Evolutionary conservation across 2,113 vertebrate genomes (phyloP), one percentile per base, ranked within the genome.

Genomic region (Abramis brama): DNA sequence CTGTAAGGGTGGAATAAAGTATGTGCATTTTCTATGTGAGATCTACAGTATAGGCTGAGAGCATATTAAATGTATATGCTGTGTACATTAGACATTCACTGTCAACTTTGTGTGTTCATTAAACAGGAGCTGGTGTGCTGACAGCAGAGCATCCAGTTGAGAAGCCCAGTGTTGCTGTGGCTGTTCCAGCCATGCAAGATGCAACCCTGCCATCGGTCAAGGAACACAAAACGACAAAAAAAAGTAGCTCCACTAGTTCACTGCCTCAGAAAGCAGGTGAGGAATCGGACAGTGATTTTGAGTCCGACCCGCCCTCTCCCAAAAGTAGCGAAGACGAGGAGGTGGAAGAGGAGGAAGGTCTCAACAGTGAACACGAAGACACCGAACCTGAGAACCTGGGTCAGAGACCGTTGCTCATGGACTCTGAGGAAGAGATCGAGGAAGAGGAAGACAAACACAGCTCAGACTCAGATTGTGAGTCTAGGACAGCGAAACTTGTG

Each of bases 281-380:
- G 0, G 97, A 98, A 27, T 98, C 97, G 0, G 98, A 99, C 87
- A 99, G 98, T 27, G 98, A 99, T 88, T 99, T 99, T 45, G 98
- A 99, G 82, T 99, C 98, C 0, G 98, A 99, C 80, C 97, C 98
- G 15, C 97, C 97, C 6, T 98, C 98, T 47, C 96, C 97, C 0
- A 99, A 97, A 90, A 99, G 98, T 93, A 99, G 98, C 0, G 98
- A 98, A 88, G 98, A 99, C 0, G 93, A 94, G 0, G 94, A 94
- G 84, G 83, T n/a, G n/a, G 97, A 98, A 21, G 97, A 99, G 43
- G 97, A 98, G 0, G 98, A 98, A 75, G 94, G 91, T 17, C 94
- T 97, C 83, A 97, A 96, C 78, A 97, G 95, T 1, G 97, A 97
- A 82, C 97, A 94, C 0, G 97, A 95, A 5, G 97, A 99, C 66